Evolutionary conservation across 2,113 vertebrate species (phyloP).

Genomic region (Ophiodon elongatus): DNA sequence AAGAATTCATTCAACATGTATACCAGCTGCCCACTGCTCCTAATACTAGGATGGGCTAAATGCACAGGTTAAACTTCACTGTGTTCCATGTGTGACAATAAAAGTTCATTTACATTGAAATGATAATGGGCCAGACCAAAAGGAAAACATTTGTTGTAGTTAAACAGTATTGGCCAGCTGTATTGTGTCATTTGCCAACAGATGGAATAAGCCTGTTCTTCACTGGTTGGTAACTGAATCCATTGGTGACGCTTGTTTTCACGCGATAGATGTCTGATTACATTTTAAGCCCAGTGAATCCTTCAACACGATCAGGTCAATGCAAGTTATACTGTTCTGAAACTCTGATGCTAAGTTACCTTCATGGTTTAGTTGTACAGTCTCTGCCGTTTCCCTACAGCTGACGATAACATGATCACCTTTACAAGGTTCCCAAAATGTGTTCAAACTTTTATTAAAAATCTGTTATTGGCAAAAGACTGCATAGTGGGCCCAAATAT

Average conservation of each 20-base stretch:
- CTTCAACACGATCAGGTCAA: background rate
- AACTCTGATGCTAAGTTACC: background rate
- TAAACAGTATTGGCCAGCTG: background rate
- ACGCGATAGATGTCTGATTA: background rate
- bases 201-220: background rate
- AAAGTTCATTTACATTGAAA: background rate
- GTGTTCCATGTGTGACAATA: no score
- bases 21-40: no score
- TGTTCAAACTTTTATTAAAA: background rate
- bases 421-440: background rate
- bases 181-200: background rate
- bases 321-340: background rate
- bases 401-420: constrained; percentile 4
- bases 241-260: background rate
- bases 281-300: background rate
- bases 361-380: background rate
- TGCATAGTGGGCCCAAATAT: background rate
- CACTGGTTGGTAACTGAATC: background rate
- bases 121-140: background rate
- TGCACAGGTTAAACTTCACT: no score
- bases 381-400: background rate
- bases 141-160: background rate
- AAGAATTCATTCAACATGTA: background rate
- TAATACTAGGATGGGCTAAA: background rate
- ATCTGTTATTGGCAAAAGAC: background rate